Evolutionary conservation across 2,888 invertebrate species (phyloP), one percentile per base, ranked within the genome.

Genomic region (Mimumesa dahlbomi): DNA sequence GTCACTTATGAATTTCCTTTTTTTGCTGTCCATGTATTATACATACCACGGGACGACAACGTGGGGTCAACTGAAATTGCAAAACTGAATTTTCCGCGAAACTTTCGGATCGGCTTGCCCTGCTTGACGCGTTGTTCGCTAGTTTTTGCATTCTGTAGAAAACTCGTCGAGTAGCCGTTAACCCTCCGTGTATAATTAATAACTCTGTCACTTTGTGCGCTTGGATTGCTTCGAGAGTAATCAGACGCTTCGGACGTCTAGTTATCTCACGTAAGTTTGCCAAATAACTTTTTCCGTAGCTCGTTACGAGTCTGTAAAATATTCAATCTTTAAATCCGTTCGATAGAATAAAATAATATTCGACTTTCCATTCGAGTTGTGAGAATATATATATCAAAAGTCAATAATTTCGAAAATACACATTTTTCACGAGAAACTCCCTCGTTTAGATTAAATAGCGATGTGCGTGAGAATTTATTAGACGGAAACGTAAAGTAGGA

Each of bases 61-160:
- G 31, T 13, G 14, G 16, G 48, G 13, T 5, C 9, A 25, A 48
- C 16, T 29, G 48, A 48, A 29, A 29, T 14, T 48, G 31, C 14
- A 18, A 48, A 48, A 48, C 25, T 48, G 29, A 48, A 48, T 48
- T 48, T 29, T 6, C 14, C 16, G 29, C 1, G 29, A 29, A 48
- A 48, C 14, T 29, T 29, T 14, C 29, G 14, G 18, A 48, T 29
- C 7, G 31, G n/a, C 31, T n/a, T 31, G 48, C 22, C 11, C 7
- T 13, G 43, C 6, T n/a, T 16, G 46, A 14, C 13, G 25, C 29
- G 29, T 14, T 46, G 56, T 34, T 46, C 56, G 45, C 36, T 36
- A 46, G 46, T 58, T 11, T 43, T 40, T 40, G 38, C 48, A 58
- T 48, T 58, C 48, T 58, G 48, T 48, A 40, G 40, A 48, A 58